Conservation (phyloP, 1,140 invertebrate genomes). For the Drosophila lini region DNA sequence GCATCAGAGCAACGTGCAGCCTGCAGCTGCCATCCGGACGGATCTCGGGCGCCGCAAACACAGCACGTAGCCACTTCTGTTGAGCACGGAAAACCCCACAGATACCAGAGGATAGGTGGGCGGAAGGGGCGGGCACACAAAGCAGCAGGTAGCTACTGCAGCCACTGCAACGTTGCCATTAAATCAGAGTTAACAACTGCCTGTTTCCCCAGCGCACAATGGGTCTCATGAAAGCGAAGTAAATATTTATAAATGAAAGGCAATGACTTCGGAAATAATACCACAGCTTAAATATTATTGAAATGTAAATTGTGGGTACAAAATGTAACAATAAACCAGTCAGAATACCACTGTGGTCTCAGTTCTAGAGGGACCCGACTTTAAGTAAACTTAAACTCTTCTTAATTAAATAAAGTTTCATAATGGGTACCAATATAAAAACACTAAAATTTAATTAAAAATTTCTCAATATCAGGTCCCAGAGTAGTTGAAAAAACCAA, state of each 20-base stretch:
- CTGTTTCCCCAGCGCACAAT: slow-evolving; percentile 59
- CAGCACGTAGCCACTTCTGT: slow-evolving; percentile 79
- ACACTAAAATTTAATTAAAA: not conserved
- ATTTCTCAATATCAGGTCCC: not conserved
- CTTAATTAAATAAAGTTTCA: not conserved
- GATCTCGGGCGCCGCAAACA: slow-evolving; percentile 52
- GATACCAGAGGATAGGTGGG: slow-evolving; percentile 5
- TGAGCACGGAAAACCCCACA: slow-evolving; percentile 30
- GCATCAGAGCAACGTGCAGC: slow-evolving; percentile 14
- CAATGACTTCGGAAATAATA: not conserved
- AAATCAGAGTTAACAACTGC: slow-evolving; percentile 82
- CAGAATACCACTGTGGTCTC: no score
- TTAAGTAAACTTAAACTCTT: not conserved
- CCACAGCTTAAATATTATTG: not conserved
- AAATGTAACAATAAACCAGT: not conserved
- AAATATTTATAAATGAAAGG: slow-evolving; percentile 5
- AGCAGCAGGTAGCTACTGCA: slow-evolving; percentile 37
- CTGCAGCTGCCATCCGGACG: slow-evolving; percentile 40
- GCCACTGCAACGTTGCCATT: slow-evolving; percentile 61
- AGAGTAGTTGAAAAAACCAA: not conserved
- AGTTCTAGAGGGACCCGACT: no score
- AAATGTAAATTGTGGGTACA: not conserved
- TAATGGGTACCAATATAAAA: not conserved
- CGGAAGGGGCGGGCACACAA: slow-evolving; percentile 27
- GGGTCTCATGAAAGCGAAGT: slow-evolving; percentile 11